Conservation (phyloP, 2,113 vertebrate genomes). For the Sphyrna mokarran region DNA sequence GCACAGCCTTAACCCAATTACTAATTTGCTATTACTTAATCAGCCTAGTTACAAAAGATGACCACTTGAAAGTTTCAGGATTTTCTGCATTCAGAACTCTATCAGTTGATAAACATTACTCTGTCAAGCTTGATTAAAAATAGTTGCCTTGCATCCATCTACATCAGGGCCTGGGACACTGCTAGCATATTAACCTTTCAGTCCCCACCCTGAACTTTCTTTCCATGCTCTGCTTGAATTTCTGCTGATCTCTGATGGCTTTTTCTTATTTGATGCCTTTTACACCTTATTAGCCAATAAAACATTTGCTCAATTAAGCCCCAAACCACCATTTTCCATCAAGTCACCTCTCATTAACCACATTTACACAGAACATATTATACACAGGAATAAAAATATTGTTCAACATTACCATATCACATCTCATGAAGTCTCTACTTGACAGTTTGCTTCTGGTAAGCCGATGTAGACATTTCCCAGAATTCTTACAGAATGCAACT, state of each 20-base stretch:
- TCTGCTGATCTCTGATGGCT: background rate
- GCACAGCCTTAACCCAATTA: background rate
- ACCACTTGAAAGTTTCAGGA: background rate
- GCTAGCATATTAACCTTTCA: too few species aligned
- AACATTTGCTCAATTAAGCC: background rate
- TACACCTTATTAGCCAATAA: background rate
- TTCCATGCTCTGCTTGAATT: background rate
- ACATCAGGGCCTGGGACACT: background rate
- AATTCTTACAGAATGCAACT: background rate
- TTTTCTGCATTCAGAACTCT: background rate
- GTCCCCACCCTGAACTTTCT: background rate
- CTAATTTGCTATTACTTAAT: background rate
- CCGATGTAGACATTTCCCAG: background rate
- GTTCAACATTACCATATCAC: background rate
- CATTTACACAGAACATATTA: too few species aligned
- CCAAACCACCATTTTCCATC: background rate
- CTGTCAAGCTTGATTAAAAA: background rate
- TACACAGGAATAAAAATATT: background rate
- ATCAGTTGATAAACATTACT: background rate
- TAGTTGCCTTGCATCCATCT: background rate
- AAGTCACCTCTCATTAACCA: background rate
- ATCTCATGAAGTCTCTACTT: background rate
- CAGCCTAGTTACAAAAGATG: background rate
- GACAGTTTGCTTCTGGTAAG: background rate
- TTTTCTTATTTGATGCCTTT: background rate